Percentiles rank a stretch among this genome's conserved stretches.
Evolutionary conservation across 2,888 invertebrate species (phyloP).

Genomic region (Embidobia sp.): DNA sequence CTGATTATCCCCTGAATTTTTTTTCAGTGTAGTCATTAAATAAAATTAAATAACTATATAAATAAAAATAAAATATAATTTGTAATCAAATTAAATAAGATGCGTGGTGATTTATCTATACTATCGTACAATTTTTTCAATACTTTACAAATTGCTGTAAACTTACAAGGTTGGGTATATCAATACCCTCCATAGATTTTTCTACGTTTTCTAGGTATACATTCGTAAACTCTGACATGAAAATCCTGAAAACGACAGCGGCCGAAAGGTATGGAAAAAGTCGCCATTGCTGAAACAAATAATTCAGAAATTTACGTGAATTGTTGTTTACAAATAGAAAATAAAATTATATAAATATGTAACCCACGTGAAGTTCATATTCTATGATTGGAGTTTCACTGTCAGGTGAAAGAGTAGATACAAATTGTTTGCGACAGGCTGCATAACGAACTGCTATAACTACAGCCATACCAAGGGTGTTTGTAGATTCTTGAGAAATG

Average conservation of each 20-base stretch:
- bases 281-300: constrained; percentile 89
- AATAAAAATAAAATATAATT: too few species aligned
- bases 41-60: not conserved
- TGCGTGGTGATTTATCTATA: too few species aligned
- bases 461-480: constrained; percentile 87
- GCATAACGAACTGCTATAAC: constrained; percentile 91
- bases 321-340: too few species aligned
- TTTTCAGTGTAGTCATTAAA: too few species aligned
- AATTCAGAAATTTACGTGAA: constrained; percentile 83
- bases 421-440: constrained; percentile 90
- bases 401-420: constrained; percentile 76
- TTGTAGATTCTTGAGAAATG: constrained; percentile 86
- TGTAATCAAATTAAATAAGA: too few species aligned
- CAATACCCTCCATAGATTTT: constrained; percentile 82
- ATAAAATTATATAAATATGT: too few species aligned
- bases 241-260: constrained; percentile 86
- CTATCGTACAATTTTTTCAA: too few species aligned
- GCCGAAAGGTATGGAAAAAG: constrained; percentile 89
- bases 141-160: constrained; percentile 64
- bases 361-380: constrained; percentile 90
- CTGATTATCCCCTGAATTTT: too few species aligned
- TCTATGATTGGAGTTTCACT: constrained; percentile 90
- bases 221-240: constrained; percentile 85
- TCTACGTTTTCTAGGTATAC: constrained; percentile 87
- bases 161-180: constrained; percentile 76